Evolutionary conservation across 2,797 vertebrate genomes (phyloP), one percentile per base, ranked within the genome.

Genomic region (Chiroxiphia lanceolata): DNA sequence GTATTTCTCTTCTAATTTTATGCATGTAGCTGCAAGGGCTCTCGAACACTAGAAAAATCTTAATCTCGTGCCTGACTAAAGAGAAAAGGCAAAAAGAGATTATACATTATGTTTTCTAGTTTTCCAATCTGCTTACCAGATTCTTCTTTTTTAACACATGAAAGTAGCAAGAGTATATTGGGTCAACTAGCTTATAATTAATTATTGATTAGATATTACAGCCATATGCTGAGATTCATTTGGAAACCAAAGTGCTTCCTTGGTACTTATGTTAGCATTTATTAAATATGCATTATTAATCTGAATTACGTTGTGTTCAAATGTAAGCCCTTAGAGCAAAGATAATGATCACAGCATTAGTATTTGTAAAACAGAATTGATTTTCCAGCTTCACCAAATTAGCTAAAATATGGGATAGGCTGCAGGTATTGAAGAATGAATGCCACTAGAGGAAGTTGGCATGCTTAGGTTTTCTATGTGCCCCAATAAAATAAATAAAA

Each of bases 211-310:
- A 92, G 79, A 83, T 95, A 91, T 94, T 96, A 90, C 50, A 89
- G 72, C 65, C 40, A 8, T 80, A 85, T 76, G 81, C 57, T 93
- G 93, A 89, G 89, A 83, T 71, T 96, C 70, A 94, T 83, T 94
- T 97, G 81, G 78, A 97, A 96, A 69, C 59, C 65, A 82, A 87
- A 96, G 64, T 86, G 74, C 86, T 93, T 97, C 87, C 86, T 94
- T 76, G 74, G 56, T 90, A 90, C 82, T 95, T 95, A 81, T 92
- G 83, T 70, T 95, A 88, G 84, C 88, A 94, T 93, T 91, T 95
- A 95, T 97, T 97, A 95, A 97, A 97, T 94, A 96, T 86, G 78
- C 75, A 94, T 97, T 96, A 92, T 95, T 97, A 89, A 97, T 97
- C 93, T 95, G 94, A 97, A 96, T 89, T 96, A 92, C 36, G 64